Percentiles rank a stretch among this genome's conserved stretches.
Evolutionary conservation across 2,113 vertebrate genomes (phyloP).

Genomic region (Passer domesticus): DNA sequence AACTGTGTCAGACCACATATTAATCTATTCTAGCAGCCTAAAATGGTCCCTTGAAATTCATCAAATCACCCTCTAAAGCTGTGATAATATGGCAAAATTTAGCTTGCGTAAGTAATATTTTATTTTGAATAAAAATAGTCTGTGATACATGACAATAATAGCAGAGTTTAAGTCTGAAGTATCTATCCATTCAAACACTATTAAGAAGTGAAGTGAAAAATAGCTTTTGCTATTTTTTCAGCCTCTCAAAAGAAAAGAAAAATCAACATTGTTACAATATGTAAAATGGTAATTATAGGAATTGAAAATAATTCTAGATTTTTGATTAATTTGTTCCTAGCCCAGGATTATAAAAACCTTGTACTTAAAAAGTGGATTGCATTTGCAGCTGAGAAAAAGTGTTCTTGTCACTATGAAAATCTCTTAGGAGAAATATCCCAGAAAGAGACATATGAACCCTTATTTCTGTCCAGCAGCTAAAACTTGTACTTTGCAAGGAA

Average conservation of each 20-base stretch:
- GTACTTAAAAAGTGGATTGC: neutral
- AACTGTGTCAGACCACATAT: neutral
- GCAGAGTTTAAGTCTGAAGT: neutral
- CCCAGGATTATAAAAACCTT: neutral
- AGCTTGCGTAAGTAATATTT: neutral
- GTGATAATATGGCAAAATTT: neutral
- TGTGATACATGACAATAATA: neutral
- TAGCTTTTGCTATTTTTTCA: neutral
- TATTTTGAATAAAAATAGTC: neutral
- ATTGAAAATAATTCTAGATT: neutral
- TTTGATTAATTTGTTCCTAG: neutral
- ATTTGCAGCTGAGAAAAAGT: neutral
- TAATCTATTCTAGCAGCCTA: neutral
- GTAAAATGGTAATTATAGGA: neutral
- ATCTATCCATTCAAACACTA: neutral
- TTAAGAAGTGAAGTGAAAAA: neutral
- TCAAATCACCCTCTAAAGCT: neutral
- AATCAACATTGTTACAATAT: neutral
- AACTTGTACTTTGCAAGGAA: neutral
- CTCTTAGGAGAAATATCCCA: neutral
- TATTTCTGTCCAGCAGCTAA: neutral
- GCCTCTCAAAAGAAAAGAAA: neutral
- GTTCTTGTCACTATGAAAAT: neutral
- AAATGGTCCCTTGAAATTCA: neutral
- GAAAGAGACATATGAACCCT: neutral